Evolutionary conservation across 2,888 invertebrate species (phyloP).

Genomic region (Chrysotoxum bicinctum): DNA sequence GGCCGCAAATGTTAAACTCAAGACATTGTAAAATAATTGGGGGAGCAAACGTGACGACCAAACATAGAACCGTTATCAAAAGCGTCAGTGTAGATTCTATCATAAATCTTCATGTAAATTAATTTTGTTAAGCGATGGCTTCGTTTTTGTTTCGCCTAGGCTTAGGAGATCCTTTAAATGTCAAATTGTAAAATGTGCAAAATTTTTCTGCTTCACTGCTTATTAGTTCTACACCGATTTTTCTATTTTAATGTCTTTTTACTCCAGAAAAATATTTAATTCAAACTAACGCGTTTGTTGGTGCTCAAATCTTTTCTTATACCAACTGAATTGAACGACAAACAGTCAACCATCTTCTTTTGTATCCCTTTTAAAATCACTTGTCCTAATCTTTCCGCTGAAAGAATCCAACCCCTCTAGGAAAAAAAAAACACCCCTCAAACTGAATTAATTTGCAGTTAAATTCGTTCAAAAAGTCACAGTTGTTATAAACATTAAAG

Average conservation of each 20-base stretch:
- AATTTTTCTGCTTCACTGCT: too few relatives aligned
- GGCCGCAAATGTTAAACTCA: too few relatives aligned
- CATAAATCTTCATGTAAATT: too few relatives aligned
- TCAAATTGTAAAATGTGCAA: too few relatives aligned
- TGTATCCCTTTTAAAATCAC: background rate
- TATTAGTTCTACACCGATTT: background rate
- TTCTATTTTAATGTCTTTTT: background rate
- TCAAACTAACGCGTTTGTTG: background rate
- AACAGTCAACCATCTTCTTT: background rate
- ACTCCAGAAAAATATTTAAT: background rate
- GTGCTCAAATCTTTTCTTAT: background rate
- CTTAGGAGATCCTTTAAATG: too few relatives aligned
- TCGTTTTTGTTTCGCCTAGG: too few relatives aligned
- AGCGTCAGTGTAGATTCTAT: too few relatives aligned
- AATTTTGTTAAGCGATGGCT: too few relatives aligned
- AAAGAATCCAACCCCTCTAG: background rate
- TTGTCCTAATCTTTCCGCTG: background rate
- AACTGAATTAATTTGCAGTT: slow-evolving; percentile 25
- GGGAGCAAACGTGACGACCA: too few relatives aligned
- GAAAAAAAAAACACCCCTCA: background rate
- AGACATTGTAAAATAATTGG: too few relatives aligned
- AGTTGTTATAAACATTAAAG: slow-evolving; percentile 18
- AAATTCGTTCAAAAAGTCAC: slow-evolving; percentile 19
- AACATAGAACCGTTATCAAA: too few relatives aligned
- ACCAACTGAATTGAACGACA: background rate